A percentile compares a stretch with the other conserved stretches of the same genome.
These are phyloP conservation scores for Coregonus sp. DNA, from an alignment of 2,797 vertebrate genomes.

Conservation along the genomic window DNA sequence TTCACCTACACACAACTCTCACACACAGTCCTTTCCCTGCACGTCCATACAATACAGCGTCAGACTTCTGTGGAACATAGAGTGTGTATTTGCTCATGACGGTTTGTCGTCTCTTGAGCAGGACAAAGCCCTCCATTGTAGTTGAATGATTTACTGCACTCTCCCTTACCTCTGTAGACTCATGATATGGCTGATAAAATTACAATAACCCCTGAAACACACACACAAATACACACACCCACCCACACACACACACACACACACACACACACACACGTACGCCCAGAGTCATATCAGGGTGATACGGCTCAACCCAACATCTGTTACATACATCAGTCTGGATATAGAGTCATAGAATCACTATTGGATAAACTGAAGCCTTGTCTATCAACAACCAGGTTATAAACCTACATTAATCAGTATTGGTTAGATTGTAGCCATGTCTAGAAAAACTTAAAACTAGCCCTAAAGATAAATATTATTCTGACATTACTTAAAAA, in stretches of 20 bases:
- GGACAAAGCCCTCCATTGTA: slow-evolving; percentile 58
- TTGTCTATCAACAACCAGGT: too few species aligned
- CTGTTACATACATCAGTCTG: not conserved
- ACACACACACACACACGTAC: too few species aligned
- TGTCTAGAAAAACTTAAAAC: too few species aligned
- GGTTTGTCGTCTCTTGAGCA: slow-evolving; percentile 12
- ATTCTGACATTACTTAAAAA: too few species aligned
- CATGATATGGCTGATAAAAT: slow-evolving; percentile 47
- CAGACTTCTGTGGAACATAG: not conserved
- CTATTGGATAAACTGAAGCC: too few species aligned
- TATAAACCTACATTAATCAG: too few species aligned
- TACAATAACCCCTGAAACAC: slow-evolving; percentile 32
- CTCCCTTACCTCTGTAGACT: slow-evolving; percentile 38
- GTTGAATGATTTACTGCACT: slow-evolving; percentile 47
- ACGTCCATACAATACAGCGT: slow-evolving; percentile 9
- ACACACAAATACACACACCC: too few species aligned
- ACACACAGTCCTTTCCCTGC: not conserved
- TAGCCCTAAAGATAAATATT: too few species aligned
- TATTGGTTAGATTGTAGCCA: too few species aligned
- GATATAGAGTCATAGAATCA: not conserved
- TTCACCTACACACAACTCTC: not conserved
- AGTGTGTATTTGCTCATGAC: slow-evolving; percentile 51
- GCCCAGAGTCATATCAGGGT: slow-evolving; percentile 9
- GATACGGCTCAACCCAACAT: not conserved
- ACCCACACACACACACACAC: too few species aligned